Conservation (phyloP, 2,113 vertebrate genomes). For the Apodemus sylvaticus region DNA sequence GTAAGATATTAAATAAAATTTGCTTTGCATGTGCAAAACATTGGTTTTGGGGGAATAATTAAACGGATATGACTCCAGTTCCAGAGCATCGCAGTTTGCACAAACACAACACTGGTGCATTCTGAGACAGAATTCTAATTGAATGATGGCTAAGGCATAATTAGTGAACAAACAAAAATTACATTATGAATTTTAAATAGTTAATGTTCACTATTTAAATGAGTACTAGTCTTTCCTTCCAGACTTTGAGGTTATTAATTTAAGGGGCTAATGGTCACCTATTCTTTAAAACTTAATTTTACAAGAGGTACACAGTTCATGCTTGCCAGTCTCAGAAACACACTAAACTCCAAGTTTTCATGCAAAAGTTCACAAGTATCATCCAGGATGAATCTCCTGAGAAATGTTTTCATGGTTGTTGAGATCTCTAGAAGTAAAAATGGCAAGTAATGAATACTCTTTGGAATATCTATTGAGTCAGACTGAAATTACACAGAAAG, state of each 20-base stretch:
- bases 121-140: slow-evolving; percentile 75
- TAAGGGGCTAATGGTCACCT: background rate
- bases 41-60: slow-evolving; percentile 56
- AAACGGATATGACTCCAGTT: slow-evolving; percentile 64
- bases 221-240: background rate
- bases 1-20: slow-evolving; percentile 59
- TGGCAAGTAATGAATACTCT: background rate
- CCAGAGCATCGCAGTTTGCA: slow-evolving; percentile 49
- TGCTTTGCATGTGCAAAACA: slow-evolving; percentile 1
- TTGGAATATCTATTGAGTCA: background rate
- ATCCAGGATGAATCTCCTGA: background rate
- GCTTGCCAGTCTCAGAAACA: background rate
- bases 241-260: background rate
- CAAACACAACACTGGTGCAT: slow-evolving; percentile 79
- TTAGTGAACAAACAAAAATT: slow-evolving; percentile 77
- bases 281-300: slow-evolving; percentile 35
- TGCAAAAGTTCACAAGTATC: slow-evolving; percentile 17
- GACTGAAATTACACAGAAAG: slow-evolving; percentile 21
- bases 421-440: background rate
- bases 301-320: background rate
- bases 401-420: slow-evolving; percentile 56
- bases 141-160: slow-evolving; percentile 67
- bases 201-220: slow-evolving; percentile 63
- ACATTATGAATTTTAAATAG: slow-evolving; percentile 61
- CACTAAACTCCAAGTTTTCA: background rate